These are phyloP conservation scores for Lucifuga dentata DNA, from an alignment of 2,113 vertebrate species.

Conservation along the genomic window DNA sequence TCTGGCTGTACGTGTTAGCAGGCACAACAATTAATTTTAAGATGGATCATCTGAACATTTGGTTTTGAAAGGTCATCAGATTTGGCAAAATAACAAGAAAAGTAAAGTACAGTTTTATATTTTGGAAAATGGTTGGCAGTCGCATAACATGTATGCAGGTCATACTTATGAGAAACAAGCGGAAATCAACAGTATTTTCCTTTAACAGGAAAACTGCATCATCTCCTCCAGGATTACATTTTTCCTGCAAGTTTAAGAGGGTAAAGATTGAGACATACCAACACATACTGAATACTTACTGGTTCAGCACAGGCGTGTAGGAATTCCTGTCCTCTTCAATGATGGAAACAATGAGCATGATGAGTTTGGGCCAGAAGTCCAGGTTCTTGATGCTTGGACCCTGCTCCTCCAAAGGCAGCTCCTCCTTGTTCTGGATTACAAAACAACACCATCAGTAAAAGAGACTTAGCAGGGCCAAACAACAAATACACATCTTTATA, in stretches of 20 bases:
- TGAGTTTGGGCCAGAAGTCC: slow-evolving; percentile 99
- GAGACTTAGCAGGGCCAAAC: not conserved
- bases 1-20: too few relatives aligned
- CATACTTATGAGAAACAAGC: too few relatives aligned
- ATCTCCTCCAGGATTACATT: not conserved
- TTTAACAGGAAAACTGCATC: not conserved
- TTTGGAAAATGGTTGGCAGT: too few relatives aligned
- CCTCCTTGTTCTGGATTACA: slow-evolving; percentile 87
- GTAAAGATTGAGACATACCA: not conserved
- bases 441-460: not conserved
- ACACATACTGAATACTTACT: slow-evolving; percentile 83
- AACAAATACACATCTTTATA: not conserved
- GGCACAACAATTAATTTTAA: too few relatives aligned
- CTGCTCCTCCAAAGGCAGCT: slow-evolving; percentile 92
- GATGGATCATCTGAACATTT: too few relatives aligned
- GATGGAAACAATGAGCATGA: slow-evolving; percentile 98
- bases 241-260: not conserved
- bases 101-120: too few relatives aligned
- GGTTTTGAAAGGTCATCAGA: too few relatives aligned
- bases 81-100: too few relatives aligned
- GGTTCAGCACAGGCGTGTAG: slow-evolving; percentile 95
- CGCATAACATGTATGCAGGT: too few relatives aligned
- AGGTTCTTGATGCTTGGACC: slow-evolving; percentile 95
- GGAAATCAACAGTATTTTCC: too few relatives aligned
- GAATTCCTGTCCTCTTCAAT: slow-evolving; percentile 98